Conservation (phyloP, 35 echinoderm and acorn worm genomes). For the Eucidaris tribuloides region DNA sequence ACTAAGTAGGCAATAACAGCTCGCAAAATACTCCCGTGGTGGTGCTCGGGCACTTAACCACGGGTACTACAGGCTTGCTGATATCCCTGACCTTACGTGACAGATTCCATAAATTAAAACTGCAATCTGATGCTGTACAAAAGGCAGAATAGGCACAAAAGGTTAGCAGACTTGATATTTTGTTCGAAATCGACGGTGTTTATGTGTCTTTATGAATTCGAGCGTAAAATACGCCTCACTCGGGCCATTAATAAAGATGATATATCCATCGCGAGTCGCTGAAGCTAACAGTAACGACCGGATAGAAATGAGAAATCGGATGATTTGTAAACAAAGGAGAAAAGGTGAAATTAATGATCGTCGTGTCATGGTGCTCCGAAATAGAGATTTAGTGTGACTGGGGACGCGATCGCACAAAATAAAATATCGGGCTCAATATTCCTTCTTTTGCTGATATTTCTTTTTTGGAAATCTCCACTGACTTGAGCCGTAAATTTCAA, state of each 20-base stretch:
- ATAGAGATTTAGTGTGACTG: background rate
- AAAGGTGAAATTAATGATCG: slow-evolving; percentile 22
- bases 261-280: slow-evolving; percentile 11
- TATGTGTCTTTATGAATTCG: slow-evolving; percentile 1
- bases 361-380: background rate
- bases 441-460: too few relatives aligned
- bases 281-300: slow-evolving; percentile 13
- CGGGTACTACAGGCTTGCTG: background rate
- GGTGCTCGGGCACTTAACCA: slow-evolving; percentile 5
- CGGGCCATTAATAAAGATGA: slow-evolving; percentile 33
- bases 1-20: too few relatives aligned
- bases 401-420: background rate
- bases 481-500: slow-evolving; percentile 3
- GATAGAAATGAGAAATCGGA: slow-evolving; percentile 21
- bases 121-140: slow-evolving; percentile 28
- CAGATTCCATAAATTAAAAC: slow-evolving; percentile 32
- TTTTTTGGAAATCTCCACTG: slow-evolving; percentile 6
- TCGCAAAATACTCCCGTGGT: slow-evolving; percentile 12
- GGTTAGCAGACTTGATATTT: background rate
- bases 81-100: slow-evolving; percentile 10
- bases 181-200: background rate
- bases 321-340: slow-evolving; percentile 30
- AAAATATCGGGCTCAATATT: too few relatives aligned
- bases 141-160: background rate
- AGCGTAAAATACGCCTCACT: slow-evolving; percentile 19